Evolutionary conservation across 1,140 invertebrate species (phyloP).

Genomic region (Lethocerus indicus): DNA sequence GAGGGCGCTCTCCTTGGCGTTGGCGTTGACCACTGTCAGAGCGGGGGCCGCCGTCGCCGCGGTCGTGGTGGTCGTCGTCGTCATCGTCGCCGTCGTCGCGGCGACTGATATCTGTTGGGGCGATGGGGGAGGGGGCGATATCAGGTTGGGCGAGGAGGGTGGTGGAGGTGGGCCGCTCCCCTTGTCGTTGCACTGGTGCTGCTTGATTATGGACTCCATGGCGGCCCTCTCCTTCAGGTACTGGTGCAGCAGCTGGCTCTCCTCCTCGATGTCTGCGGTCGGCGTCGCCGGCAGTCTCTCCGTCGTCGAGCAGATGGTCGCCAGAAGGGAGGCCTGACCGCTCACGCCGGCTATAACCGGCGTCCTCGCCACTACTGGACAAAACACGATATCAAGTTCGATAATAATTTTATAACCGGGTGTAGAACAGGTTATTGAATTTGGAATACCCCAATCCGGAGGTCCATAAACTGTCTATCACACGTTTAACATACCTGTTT

Average conservation of each 20-base stretch:
- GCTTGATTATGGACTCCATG: slow-evolving; percentile 55
- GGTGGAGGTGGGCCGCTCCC: slow-evolving; percentile 9
- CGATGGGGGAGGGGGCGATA: no score
- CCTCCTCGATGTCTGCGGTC: slow-evolving; percentile 32
- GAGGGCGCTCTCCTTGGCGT: slow-evolving; percentile 13
- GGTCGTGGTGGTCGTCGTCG: no score
- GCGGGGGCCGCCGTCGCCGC: no score
- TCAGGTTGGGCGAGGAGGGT: not conserved
- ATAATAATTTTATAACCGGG: no score
- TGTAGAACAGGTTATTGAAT: no score
- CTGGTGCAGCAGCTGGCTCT: slow-evolving; percentile 44
- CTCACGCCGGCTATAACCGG: slow-evolving; percentile 9
- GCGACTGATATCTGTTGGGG: no score
- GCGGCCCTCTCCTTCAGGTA: slow-evolving; percentile 60
- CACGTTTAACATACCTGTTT: no score
- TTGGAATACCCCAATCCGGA: no score
- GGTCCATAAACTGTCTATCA: no score
- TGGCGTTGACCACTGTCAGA: no score
- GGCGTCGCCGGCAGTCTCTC: slow-evolving; percentile 37
- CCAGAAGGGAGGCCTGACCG: slow-evolving; percentile 29
- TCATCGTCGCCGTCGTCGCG: no score
- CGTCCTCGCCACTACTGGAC: not conserved
- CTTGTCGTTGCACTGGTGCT: slow-evolving; percentile 24
- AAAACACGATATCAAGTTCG: no score
- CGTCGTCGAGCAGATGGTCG: slow-evolving; percentile 42